phyloP scores from a whole-genome alignment of 2,888 invertebrate species.

The Lycocerus yunnanus region DNA sequence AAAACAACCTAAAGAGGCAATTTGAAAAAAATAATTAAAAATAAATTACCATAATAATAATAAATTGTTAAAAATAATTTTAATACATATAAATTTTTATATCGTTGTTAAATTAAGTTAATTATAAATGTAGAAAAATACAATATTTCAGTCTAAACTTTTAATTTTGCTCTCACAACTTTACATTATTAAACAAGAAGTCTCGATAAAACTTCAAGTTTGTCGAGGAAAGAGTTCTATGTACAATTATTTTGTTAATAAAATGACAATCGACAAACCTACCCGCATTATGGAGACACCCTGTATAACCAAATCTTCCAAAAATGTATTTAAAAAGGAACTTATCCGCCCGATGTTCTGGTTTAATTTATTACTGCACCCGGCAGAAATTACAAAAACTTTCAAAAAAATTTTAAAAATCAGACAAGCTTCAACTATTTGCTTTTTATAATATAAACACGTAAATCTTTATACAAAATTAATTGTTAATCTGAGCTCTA shows the following conservation, averaged over 20 bases:
- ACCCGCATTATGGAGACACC: not conserved
- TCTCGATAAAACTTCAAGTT: not conserved
- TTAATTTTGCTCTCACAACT: not conserved
- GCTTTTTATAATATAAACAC: constrained; percentile 16
- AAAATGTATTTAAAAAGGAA: not conserved
- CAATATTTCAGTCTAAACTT: constrained; percentile 9
- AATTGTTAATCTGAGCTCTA: constrained; percentile 14
- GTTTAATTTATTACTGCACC: not conserved
- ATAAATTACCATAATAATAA: constrained; percentile 7
- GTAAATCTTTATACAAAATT: constrained; percentile 19
- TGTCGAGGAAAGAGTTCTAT: not conserved
- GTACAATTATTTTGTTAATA: not conserved
- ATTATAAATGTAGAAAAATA: constrained; percentile 25
- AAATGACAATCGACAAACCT: not conserved
- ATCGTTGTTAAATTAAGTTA: constrained; percentile 7
- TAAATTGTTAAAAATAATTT: constrained; percentile 12
- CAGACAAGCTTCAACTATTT: not conserved
- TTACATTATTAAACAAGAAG: not conserved
- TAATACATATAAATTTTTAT: not conserved
- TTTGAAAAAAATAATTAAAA: not conserved
- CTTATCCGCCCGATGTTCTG: not conserved
- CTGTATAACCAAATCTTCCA: not conserved
- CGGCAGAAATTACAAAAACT: not conserved
- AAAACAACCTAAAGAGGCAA: not conserved
- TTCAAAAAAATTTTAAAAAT: not conserved